Evolutionary conservation across 2,797 vertebrate genomes (phyloP).

Genomic region (Sebastes cheni): DNA sequence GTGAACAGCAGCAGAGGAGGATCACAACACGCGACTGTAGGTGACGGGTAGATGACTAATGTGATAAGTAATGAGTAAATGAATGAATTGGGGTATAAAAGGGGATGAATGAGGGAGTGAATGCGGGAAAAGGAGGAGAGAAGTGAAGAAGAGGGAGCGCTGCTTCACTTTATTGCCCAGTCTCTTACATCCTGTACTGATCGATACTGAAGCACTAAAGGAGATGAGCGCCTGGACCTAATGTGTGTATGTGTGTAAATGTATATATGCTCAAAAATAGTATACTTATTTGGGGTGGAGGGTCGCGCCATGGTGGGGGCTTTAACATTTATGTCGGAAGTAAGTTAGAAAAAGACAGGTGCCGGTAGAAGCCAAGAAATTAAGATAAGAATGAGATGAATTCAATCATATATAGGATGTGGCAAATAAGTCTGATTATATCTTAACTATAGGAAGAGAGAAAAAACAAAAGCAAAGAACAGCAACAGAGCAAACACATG

Average conservation of each 20-base stretch:
- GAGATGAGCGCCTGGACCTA: conserved; percentile 74
- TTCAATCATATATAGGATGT: no score
- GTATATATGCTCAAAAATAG: conserved; percentile 35
- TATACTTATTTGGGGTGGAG: conserved; percentile 24
- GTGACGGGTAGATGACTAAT: conserved; percentile 39
- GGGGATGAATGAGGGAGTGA: conserved; percentile 45
- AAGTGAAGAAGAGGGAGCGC: conserved; percentile 63
- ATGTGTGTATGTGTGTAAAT: conserved; percentile 17
- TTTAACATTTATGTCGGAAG: background rate
- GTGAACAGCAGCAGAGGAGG: conserved; percentile 1
- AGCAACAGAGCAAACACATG: background rate
- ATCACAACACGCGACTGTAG: background rate
- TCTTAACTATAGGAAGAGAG: background rate
- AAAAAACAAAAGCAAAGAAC: conserved; percentile 6
- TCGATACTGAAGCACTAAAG: conserved; percentile 84
- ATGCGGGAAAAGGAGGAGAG: conserved; percentile 56
- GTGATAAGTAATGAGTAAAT: conserved; percentile 65
- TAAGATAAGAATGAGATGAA: background rate
- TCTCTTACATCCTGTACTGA: conserved; percentile 81
- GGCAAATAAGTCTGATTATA: background rate
- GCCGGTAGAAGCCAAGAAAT: background rate
- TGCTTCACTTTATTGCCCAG: conserved; percentile 78
- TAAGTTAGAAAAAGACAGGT: background rate
- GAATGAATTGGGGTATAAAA: conserved; percentile 58
- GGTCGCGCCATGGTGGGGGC: background rate